A percentile compares a stretch with the other conserved stretches of the same genome.
These are phyloP conservation scores for Hoplodrina ambigua DNA, from an alignment of 2,888 invertebrate species.

Conservation along the genomic window DNA sequence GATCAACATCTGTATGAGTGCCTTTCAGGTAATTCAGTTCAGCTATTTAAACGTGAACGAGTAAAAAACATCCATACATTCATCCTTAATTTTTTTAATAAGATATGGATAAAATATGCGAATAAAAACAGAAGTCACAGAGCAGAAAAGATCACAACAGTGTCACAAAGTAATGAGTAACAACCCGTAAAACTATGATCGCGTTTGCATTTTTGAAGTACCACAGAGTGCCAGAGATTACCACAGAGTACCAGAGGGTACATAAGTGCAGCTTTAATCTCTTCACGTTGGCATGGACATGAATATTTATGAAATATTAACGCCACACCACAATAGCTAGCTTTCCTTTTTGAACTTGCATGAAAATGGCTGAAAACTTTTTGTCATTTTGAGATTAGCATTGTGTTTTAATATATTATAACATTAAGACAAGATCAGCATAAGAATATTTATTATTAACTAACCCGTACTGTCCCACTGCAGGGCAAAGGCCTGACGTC, in stretches of 20 bases:
- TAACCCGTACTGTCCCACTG: too few species aligned
- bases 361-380: slow-evolving; percentile 27
- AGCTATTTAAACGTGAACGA: too few species aligned
- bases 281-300: slow-evolving; percentile 35
- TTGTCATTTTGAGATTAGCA: slow-evolving; percentile 16
- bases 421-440: background rate
- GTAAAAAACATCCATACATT: too few species aligned
- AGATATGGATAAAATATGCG: too few species aligned
- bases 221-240: background rate
- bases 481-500: too few species aligned
- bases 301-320: slow-evolving; percentile 61
- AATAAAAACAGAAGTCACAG: background rate
- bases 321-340: slow-evolving; percentile 39
- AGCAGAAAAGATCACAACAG: background rate
- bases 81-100: too few species aligned
- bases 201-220: slow-evolving; percentile 32
- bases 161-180: slow-evolving; percentile 7
- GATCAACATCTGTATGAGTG: too few species aligned
- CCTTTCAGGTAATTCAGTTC: too few species aligned
- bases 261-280: slow-evolving; percentile 58
- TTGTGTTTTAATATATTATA: slow-evolving; percentile 25
- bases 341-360: slow-evolving; percentile 36
- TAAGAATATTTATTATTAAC: too few species aligned
- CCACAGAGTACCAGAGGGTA: background rate
- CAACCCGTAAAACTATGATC: slow-evolving; percentile 21